Evolutionary conservation across 2,888 invertebrate species (phyloP).

Genomic region (Dasysyrphus albostriatus): DNA sequence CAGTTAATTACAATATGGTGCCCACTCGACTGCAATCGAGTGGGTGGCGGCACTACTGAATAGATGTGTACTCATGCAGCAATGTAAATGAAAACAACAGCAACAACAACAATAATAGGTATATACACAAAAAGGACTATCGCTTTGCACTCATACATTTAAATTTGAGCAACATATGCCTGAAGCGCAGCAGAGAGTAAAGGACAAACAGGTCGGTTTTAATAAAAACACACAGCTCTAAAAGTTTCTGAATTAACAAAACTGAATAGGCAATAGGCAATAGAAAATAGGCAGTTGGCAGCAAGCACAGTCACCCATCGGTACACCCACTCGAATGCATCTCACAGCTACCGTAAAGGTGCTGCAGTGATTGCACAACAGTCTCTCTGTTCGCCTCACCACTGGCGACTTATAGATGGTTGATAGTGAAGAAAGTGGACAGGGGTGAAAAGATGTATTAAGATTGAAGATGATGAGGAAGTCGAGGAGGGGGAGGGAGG

Average conservation of each 20-base stretch:
- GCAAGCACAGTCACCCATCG: slow-evolving; percentile 21
- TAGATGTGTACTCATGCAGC: slow-evolving; percentile 54
- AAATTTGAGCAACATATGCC: slow-evolving; percentile 16
- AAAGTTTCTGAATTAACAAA: slow-evolving; percentile 68
- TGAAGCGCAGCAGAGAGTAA: slow-evolving; percentile 1
- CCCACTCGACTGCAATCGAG: slow-evolving; percentile 64
- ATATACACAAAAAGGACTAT: slow-evolving; percentile 27
- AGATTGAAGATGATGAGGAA: neutral
- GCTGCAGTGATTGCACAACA: neutral
- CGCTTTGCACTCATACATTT: slow-evolving; percentile 31
- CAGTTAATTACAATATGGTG: slow-evolving; percentile 74
- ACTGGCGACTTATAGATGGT: slow-evolving; percentile 25
- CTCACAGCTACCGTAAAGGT: neutral
- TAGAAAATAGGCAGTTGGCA: slow-evolving; percentile 49
- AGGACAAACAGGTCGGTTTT: slow-evolving; percentile 50
- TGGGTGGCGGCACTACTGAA: slow-evolving; percentile 55
- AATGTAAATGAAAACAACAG: slow-evolving; percentile 45
- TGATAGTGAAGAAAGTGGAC: neutral
- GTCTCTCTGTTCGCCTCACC: slow-evolving; percentile 6
- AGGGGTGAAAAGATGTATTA: neutral
- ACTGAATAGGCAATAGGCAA: slow-evolving; percentile 63
- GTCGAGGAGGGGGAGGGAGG: neutral
- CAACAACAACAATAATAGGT: slow-evolving; percentile 46
- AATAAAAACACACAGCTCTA: slow-evolving; percentile 59
- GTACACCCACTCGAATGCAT: slow-evolving; percentile 28